phyloP scores from a whole-genome alignment of 2,888 invertebrate genomes.

The Odontothrips loti region DNA sequence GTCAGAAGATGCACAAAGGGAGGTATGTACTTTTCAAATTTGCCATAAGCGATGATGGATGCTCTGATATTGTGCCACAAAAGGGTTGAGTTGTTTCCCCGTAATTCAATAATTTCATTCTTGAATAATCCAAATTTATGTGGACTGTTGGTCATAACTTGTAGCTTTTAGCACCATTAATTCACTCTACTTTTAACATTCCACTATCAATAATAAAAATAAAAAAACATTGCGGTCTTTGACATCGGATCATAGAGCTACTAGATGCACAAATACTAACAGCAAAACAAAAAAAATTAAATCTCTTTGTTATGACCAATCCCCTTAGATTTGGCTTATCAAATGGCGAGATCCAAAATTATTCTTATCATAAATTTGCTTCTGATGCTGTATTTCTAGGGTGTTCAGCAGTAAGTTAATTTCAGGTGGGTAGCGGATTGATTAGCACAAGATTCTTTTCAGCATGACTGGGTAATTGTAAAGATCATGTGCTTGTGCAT shows the following conservation, averaged over 20 bases:
- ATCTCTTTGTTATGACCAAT: background rate
- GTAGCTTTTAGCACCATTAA: background rate
- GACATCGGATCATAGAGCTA: background rate
- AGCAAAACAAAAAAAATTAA: background rate
- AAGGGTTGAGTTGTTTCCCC: conserved; percentile 20
- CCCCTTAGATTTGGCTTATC: background rate
- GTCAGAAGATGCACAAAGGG: background rate
- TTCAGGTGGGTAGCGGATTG: background rate
- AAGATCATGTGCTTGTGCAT: too few relatives aligned
- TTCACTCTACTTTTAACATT: background rate
- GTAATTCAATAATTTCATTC: background rate
- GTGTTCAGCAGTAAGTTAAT: conserved; percentile 3
- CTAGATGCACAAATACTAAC: background rate
- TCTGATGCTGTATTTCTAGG: background rate
- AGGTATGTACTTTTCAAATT: background rate
- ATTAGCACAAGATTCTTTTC: too few relatives aligned
- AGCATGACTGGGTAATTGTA: too few relatives aligned
- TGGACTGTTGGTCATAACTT: background rate
- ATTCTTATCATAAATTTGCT: background rate
- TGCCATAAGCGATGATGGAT: background rate
- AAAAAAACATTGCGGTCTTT: background rate
- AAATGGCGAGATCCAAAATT: background rate
- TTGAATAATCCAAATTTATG: background rate
- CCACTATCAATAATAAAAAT: background rate
- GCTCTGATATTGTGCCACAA: conserved; percentile 12